Percentiles rank a stretch among this genome's conserved stretches.
Conservation (phyloP, 30 jellyfish, hydroid and myxozoan species). For the Turritopsis rubra region DNA sequence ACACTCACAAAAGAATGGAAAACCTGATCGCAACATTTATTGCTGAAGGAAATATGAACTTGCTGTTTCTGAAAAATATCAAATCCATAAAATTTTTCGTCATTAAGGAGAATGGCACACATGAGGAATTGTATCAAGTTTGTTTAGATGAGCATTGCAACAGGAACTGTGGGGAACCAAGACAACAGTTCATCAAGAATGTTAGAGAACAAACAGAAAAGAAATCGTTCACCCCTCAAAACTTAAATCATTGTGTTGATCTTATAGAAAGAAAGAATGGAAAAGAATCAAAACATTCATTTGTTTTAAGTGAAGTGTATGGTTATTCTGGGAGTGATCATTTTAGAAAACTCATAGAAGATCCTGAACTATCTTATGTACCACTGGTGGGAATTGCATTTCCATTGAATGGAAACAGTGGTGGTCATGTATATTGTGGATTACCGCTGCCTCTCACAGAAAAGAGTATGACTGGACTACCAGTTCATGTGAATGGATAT, state of each 20-base stretch:
- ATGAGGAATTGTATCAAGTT: conserved; percentile 27
- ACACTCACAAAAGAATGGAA: conserved; percentile 24
- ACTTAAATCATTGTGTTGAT: conserved; percentile 18
- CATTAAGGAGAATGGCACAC: not conserved
- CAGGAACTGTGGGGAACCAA: conserved; percentile 17
- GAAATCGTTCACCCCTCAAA: conserved; percentile 2
- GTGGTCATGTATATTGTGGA: conserved; percentile 69
- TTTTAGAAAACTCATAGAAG: conserved; percentile 4
- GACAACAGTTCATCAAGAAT: not conserved
- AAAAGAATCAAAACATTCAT: not conserved
- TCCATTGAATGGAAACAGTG: conserved; percentile 4
- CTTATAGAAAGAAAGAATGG: not conserved
- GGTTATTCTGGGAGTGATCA: not conserved
- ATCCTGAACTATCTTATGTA: conserved; percentile 24
- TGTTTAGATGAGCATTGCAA: not conserved
- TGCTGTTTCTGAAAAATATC: conserved; percentile 44
- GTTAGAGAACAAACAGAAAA: not conserved
- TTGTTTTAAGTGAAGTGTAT: conserved; percentile 21
- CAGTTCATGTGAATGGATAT: conserved; percentile 81
- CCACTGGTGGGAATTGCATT: conserved; percentile 63
- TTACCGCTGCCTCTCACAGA: conserved; percentile 58
- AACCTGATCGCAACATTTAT: conserved; percentile 34
- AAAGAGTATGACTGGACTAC: conserved; percentile 49
- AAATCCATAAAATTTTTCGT: conserved; percentile 34
- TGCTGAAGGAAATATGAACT: conserved; percentile 45